A percentile compares a stretch with the other conserved stretches of the same genome.
Conservation (phyloP, 2,113 vertebrate genomes). For the Pluvialis apricaria region DNA sequence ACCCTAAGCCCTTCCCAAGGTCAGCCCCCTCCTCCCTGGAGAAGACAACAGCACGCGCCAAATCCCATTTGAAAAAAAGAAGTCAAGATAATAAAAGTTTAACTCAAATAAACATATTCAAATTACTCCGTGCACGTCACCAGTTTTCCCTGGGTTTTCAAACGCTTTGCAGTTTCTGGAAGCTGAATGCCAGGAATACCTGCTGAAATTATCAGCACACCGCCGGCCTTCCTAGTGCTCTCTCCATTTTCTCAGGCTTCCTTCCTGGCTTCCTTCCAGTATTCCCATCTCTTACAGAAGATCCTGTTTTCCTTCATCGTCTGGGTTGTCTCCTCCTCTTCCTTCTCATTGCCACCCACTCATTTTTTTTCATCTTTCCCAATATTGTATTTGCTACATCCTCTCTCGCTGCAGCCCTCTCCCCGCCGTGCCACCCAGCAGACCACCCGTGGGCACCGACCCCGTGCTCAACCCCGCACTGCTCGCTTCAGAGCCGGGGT, state of each 20-base stretch:
- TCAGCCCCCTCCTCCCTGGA: background rate
- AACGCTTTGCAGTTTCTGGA: background rate
- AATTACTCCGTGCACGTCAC: background rate
- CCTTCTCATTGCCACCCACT: conserved; percentile 53
- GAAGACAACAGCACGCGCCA: too few species aligned
- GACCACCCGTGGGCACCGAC: rapidly evolving
- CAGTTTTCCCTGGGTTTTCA: background rate
- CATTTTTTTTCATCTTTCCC: conserved; percentile 26
- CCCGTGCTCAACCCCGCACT: background rate
- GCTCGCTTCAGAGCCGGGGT: rapidly evolving
- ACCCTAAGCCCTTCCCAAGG: background rate
- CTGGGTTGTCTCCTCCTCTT: conserved; percentile 56
- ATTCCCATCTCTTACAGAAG: conserved; percentile 48
- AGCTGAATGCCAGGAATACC: background rate
- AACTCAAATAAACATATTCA: background rate
- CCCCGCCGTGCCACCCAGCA: background rate
- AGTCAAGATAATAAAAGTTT: background rate
- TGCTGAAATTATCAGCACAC: background rate
- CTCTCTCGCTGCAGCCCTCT: background rate
- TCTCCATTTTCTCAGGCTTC: conserved; percentile 62
- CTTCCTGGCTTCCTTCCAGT: conserved; percentile 55
- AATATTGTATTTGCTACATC: background rate
- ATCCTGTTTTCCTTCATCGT: conserved; percentile 52
- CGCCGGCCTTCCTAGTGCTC: background rate
- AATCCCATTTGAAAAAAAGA: background rate